Conservation (phyloP, 1,140 invertebrate genomes). For the Rhizoglyphus robini region DNA sequence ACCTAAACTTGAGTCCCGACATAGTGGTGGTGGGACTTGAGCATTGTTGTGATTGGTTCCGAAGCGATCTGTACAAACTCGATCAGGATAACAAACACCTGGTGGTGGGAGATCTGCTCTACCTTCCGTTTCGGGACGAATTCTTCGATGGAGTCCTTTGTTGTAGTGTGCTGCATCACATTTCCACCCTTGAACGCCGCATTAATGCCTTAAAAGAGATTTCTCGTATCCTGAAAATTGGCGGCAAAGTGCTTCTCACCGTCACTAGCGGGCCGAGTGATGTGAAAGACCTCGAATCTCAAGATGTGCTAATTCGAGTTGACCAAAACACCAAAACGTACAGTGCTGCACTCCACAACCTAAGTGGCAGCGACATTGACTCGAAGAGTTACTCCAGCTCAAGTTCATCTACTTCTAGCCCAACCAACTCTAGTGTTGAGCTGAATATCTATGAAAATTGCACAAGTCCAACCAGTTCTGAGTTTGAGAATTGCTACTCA, state of each 20-base stretch:
- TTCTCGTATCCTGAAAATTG: slow-evolving; percentile 69
- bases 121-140: slow-evolving; percentile 76
- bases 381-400: neutral
- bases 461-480: slow-evolving; percentile 41
- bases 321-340: slow-evolving; percentile 43
- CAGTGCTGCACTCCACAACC: neutral
- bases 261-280: slow-evolving; percentile 60
- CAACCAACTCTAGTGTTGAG: slow-evolving; percentile 12
- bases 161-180: slow-evolving; percentile 79
- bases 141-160: slow-evolving; percentile 87
- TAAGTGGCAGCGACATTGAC: slow-evolving; percentile 40
- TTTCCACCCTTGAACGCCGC: slow-evolving; percentile 76
- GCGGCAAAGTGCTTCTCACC: slow-evolving; percentile 78
- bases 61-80: slow-evolving; percentile 48
- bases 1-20: slow-evolving; percentile 67
- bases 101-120: slow-evolving; percentile 65
- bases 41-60: slow-evolving; percentile 60
- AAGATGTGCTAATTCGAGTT: slow-evolving; percentile 93
- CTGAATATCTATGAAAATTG: slow-evolving; percentile 17
- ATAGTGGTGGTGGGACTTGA: slow-evolving; percentile 76
- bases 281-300: slow-evolving; percentile 54
- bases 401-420: neutral
- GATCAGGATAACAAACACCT: slow-evolving; percentile 49
- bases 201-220: slow-evolving; percentile 73
- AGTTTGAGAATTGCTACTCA: slow-evolving; percentile 81